A percentile compares a stretch with the other conserved stretches of the same genome.
Evolutionary conservation across 1,140 invertebrate genomes (phyloP).

Genomic region (Caenorhabditis remanei): DNA sequence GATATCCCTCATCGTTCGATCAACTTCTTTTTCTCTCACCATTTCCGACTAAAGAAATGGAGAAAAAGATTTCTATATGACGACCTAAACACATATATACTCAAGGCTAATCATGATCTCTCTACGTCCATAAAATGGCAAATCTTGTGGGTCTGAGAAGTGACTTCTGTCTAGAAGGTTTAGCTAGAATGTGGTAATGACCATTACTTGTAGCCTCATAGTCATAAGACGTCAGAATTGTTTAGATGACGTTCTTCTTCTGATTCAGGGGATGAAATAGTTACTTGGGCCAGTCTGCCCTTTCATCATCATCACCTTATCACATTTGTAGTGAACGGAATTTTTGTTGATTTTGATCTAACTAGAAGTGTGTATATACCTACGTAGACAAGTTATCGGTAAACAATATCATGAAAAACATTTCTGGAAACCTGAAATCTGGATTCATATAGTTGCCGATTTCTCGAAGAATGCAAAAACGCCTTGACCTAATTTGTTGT

Average conservation of each 20-base stretch:
- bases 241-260: background rate
- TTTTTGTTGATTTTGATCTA: slow-evolving; percentile 4
- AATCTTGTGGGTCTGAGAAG: background rate
- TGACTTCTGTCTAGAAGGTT: background rate
- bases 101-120: slow-evolving; percentile 38
- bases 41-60: slow-evolving; percentile 3
- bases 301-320: background rate
- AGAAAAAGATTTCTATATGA: background rate
- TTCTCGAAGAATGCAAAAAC: background rate
- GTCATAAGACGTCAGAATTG: background rate
- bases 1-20: slow-evolving; percentile 23
- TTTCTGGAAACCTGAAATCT: background rate
- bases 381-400: background rate
- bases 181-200: slow-evolving; percentile 29
- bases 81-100: slow-evolving; percentile 28
- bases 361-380: too few species aligned
- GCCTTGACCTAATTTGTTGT: background rate
- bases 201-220: background rate
- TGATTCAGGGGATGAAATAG: background rate
- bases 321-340: slow-evolving; percentile 21
- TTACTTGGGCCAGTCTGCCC: background rate
- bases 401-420: background rate
- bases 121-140: slow-evolving; percentile 19
- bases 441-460: background rate
- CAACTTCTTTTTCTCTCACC: slow-evolving; percentile 9